Evolutionary conservation across 2,797 vertebrate species (phyloP), one percentile per base, ranked within the genome.

Genomic region (Cheracebus regulus): DNA sequence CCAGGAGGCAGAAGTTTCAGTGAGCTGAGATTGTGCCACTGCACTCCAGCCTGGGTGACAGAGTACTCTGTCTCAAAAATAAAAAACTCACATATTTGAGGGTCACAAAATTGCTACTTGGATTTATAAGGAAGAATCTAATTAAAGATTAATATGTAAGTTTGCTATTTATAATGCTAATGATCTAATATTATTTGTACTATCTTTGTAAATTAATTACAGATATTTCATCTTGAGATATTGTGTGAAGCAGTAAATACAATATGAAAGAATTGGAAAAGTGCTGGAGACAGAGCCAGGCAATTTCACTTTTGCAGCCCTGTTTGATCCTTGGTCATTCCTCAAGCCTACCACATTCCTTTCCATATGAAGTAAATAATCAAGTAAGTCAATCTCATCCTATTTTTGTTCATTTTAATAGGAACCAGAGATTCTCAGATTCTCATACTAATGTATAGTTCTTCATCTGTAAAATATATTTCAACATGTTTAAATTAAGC

Each of bases 101-200:
- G 50, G 50, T 88, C 19, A 92, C 39, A 86, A 97, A 94, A 76
- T 17, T 82, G 44, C n/a, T 96, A 39, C 55, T 93, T 86, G 82
- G 48, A 90, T 96, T 96, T 91, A 84, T 86, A 83, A 96, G 41
- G 73, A 93, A 96, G 17, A 39, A 84, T 93, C 44, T 95, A 94
- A 72, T 57, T 92, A 83, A 48, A 91, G 13, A 58, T 85, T 92
- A 87, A 72, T 80, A 93, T 82, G 39, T 83, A 61, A 88, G 10
- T 84, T 52, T 92, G 93, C 26, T 30, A 36, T 83, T 91, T 89
- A 90, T 88, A 94, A 96, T 75, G 46, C 4, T 80, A 90, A 86
- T 89, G 58, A 91, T 75, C 36, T 75, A 89, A 85, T 90, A 93
- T 83, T 95, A 82, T 83, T 78, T 81, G 20, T 55, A 87, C 58